Base-by-base conservation (phyloP, 1,140 invertebrate species). In the Maniola jurtina region DNA sequence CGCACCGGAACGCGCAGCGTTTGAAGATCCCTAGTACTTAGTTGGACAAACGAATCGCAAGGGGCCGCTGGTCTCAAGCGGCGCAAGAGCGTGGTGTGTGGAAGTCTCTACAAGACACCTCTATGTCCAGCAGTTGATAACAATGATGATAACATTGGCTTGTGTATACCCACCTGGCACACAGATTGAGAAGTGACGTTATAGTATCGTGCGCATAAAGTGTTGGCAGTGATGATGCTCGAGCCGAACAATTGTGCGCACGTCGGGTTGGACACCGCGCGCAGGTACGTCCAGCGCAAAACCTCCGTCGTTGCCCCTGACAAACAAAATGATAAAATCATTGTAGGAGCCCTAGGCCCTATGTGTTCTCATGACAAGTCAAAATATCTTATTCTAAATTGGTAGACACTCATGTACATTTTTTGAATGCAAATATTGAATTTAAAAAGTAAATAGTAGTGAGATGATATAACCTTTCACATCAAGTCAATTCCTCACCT, bases 141-240 rank as follows among this genome's bases (percentile, higher is more conserved):
- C 1, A 6, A 5, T 45, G 42, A 25, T 25, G 25, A 25, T 25
- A 25, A 25, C 25, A 2, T 4, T 25, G 25, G 25, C 25, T 25
- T 45, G 42, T 11, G 5, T 5, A 64, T 52, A 7, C 40, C 70
- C 64, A 84, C 86, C 67, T 83, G 78, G 64, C 86, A 89, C 14
- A 81, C 81, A 16, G 86, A 89, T 66, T 89, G 86, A 15, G 82
- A 83, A 6, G 84, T 87, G 35, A 86, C 82, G 64, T 89, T 89
- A 66, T 60, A 87, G 66, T 72, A 85, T 8, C 70, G 56, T 0
- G 86, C 81, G 64, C 86, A 89, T 45, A 89, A 76, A 11, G 80
- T 66, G 42, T 71, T 84, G 4, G 59, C 54, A 0, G 73, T 87
- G 59, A 89, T 68, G 34, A 84, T 36, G 0, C 10, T 45, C 3